Percentiles rank a stretch among this genome's conserved stretches.
phyloP scores from a whole-genome alignment of 2,113 vertebrate species.

The Gasterosteus nipponicus region DNA sequence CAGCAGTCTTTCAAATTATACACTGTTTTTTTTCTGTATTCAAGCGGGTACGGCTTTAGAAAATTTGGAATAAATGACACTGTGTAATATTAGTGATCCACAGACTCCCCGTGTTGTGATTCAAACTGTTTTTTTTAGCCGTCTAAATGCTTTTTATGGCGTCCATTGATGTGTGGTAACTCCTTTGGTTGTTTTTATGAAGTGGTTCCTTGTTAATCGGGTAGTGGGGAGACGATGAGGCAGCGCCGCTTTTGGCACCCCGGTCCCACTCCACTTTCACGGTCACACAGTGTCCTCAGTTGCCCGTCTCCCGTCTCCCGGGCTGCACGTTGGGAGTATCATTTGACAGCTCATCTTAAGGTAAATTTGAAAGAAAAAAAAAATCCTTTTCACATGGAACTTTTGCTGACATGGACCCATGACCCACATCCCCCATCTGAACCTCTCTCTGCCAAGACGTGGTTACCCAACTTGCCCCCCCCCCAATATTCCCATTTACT shows the following conservation, averaged over 20 bases:
- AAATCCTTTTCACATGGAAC: slow-evolving; percentile 16
- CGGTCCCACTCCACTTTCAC: slow-evolving; percentile 54
- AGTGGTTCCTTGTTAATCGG: slow-evolving; percentile 64
- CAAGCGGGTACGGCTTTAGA: not conserved
- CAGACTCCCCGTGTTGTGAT: slow-evolving; percentile 25
- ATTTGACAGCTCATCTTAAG: slow-evolving; percentile 18
- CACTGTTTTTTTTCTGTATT: slow-evolving; percentile 11
- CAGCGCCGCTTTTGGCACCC: slow-evolving; percentile 56
- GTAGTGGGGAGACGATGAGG: slow-evolving; percentile 54
- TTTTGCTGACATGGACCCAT: slow-evolving; percentile 22
- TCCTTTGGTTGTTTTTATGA: slow-evolving; percentile 62
- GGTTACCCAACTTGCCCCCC: slow-evolving; percentile 21
- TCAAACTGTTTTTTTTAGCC: slow-evolving; percentile 34
- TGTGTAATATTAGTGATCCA: slow-evolving; percentile 7
- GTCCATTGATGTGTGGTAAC: slow-evolving; percentile 60
- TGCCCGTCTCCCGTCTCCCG: slow-evolving; percentile 61
- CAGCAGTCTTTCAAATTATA: slow-evolving; percentile 8
- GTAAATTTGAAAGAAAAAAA: not conserved
- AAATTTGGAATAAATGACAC: not conserved
- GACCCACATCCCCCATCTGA: slow-evolving; percentile 18
- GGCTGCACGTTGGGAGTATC: slow-evolving; percentile 32
- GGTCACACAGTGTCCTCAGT: slow-evolving; percentile 69
- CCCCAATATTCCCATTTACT: slow-evolving; percentile 35
- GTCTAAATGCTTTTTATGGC: slow-evolving; percentile 53
- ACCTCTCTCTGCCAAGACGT: slow-evolving; percentile 29